Conservation (phyloP, 2,888 invertebrate genomes). For the Morpho deidamia region DNA sequence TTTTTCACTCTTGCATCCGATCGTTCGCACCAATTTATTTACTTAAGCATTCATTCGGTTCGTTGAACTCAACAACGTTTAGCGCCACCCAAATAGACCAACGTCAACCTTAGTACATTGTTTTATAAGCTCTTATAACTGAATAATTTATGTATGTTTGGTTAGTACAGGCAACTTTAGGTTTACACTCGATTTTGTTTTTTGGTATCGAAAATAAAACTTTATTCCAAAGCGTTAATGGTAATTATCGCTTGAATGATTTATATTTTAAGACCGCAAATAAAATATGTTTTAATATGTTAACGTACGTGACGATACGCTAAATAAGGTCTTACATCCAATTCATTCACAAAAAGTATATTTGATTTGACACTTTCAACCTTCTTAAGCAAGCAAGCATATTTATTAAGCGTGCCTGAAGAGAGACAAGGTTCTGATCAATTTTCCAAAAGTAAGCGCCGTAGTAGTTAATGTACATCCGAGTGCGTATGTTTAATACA, state of each 20-base stretch:
- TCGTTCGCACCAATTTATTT: slow-evolving; percentile 58
- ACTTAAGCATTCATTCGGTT: slow-evolving; percentile 51
- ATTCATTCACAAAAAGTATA: slow-evolving; percentile 43
- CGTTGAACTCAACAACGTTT: slow-evolving; percentile 44
- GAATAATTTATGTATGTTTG: slow-evolving; percentile 11
- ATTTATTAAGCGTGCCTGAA: background rate
- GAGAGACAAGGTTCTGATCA: too few relatives aligned
- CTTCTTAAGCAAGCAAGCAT: slow-evolving; percentile 28
- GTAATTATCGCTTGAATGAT: background rate
- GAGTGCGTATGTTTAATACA: too few relatives aligned
- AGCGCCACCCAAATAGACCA: slow-evolving; percentile 12
- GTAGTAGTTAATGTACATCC: too few relatives aligned
- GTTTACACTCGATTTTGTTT: slow-evolving; percentile 11
- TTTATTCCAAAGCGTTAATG: slow-evolving; percentile 1
- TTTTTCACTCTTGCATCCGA: slow-evolving; percentile 49
- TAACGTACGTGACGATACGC: slow-evolving; percentile 46
- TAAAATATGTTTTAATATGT: slow-evolving; percentile 26
- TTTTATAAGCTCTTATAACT: slow-evolving; percentile 10
- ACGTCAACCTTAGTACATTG: slow-evolving; percentile 17
- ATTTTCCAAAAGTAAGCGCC: too few relatives aligned
- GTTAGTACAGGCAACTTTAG: slow-evolving; percentile 14
- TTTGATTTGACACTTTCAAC: slow-evolving; percentile 40
- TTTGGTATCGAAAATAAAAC: slow-evolving; percentile 5
- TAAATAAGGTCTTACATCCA: slow-evolving; percentile 38
- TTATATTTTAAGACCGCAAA: slow-evolving; percentile 5